phyloP scores from a whole-genome alignment of 2,888 invertebrate species.

The Calameuta pallipes region DNA sequence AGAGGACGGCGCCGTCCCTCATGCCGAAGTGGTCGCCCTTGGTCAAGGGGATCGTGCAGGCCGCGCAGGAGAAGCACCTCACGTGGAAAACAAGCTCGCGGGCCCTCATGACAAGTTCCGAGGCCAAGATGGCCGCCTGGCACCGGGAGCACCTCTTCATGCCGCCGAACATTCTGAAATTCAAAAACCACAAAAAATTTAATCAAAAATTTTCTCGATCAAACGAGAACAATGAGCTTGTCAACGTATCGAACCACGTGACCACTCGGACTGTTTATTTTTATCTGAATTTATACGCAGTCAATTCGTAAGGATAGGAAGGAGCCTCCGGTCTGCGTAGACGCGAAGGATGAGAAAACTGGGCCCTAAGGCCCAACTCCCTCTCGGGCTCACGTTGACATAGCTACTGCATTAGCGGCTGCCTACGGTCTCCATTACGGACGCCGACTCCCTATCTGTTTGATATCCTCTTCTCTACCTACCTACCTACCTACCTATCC shows the following conservation, averaged over 20 bases:
- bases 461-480: slow-evolving; percentile 57
- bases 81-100: slow-evolving; percentile 94
- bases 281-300: not conserved
- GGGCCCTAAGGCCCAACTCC: slow-evolving; percentile 33
- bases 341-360: slow-evolving; percentile 31
- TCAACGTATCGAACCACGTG: not conserved
- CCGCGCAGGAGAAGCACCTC: slow-evolving; percentile 92
- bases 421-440: slow-evolving; percentile 64
- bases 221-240: not conserved
- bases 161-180: slow-evolving; percentile 82
- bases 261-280: not conserved
- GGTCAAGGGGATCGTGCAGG: slow-evolving; percentile 86
- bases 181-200: not conserved
- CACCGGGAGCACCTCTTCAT: slow-evolving; percentile 91
- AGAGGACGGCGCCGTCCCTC: slow-evolving; percentile 88
- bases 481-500: slow-evolving; percentile 46
- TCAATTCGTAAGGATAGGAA: not conserved
- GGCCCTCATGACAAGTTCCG: slow-evolving; percentile 95
- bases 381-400: slow-evolving; percentile 45
- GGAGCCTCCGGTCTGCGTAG: not conserved
- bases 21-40: slow-evolving; percentile 97
- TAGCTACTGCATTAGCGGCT: slow-evolving; percentile 67
- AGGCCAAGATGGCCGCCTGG: slow-evolving; percentile 86
- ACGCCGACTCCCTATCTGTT: slow-evolving; percentile 54
- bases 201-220: not conserved